Base-by-base conservation (phyloP, 2,888 invertebrate species). In the Drosophila cognata region DNA sequence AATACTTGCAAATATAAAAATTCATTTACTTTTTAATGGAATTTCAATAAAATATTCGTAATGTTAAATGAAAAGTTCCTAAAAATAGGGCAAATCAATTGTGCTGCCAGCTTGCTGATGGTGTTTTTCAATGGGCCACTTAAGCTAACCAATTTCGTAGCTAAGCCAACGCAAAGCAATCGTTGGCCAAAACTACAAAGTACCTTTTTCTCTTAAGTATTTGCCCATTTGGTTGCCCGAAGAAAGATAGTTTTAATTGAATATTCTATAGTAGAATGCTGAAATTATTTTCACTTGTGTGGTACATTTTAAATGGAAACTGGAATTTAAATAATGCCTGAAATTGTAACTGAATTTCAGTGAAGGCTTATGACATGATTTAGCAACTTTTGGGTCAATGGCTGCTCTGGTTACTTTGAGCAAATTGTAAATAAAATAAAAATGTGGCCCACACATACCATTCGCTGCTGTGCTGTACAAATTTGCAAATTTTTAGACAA, bases 401-500 rank as follows among this genome's bases (percentile, higher is more conserved):
- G 28, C 65, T 74, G 63, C 56, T 67, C 77, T 46, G 81, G 82
- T 74, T 75, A 62, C 79, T 81, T 84, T 84, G 75, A 56, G 50
- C 71, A 81, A 81, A 77, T 84, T 84, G 71, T 68, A 76, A 53
- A 77, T 74, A 69, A 82, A 84, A 79, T 67, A 28, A 38, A 56
- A 56, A 36, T 36, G 1, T 64, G 52, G 46, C 13, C 48, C 62
- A 74, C 63, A 79, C 65, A 79, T 81, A 48, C 71, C 74, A 51
- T 46, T 46, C 38, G 28, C 56, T 61, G 21, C 55, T 50, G 18
- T 57, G 68, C 76, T 79, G 56, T 66, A 58, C 76, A 82, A 87
- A 75, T 79, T 77, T 75, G 71, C 73, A 68, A 82, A 86, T 86
- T 86, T 88, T 86, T 82, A 63, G 61, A 67, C 83, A 88, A 88